These are phyloP conservation scores for Anthoptus insignis DNA, from an alignment of 2,888 invertebrate genomes.

Conservation along the genomic window DNA sequence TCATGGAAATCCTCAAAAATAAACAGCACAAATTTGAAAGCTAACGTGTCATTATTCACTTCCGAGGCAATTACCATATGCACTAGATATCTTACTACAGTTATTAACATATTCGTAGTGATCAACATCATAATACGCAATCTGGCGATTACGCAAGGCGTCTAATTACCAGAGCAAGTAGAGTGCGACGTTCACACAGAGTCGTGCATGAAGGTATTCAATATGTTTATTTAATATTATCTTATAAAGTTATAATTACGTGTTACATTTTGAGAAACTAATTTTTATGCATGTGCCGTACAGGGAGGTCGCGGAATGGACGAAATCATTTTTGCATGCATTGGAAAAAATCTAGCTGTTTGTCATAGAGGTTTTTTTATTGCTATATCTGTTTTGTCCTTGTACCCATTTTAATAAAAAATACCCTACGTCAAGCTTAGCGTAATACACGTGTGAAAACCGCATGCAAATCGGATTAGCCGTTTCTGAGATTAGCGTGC, in stretches of 20 bases:
- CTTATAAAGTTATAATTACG: constrained; percentile 19
- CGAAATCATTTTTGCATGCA: constrained; percentile 4
- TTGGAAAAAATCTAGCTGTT: no score
- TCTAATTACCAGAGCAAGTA: constrained; percentile 66
- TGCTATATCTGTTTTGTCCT: no score
- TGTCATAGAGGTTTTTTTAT: no score
- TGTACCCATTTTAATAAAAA: no score
- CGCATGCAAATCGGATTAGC: no score
- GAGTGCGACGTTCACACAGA: constrained; percentile 76
- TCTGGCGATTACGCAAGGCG: constrained; percentile 56
- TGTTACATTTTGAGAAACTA: constrained; percentile 22
- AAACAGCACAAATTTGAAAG: background rate
- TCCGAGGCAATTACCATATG: constrained; percentile 2
- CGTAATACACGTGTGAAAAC: no score
- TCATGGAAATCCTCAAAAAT: constrained; percentile 5
- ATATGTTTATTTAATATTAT: constrained; percentile 30
- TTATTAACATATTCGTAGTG: constrained; percentile 23
- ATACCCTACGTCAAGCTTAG: no score
- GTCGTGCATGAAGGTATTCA: constrained; percentile 22
- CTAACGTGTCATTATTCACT: background rate
- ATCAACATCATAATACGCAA: constrained; percentile 55
- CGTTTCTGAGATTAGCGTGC: no score
- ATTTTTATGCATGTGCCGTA: constrained; percentile 4
- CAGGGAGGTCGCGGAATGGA: background rate
- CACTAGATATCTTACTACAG: background rate